Percentiles rank a stretch among this genome's conserved stretches.
Evolutionary conservation across 2,797 vertebrate species (phyloP).

Genomic region (Danio aesculapii): DNA sequence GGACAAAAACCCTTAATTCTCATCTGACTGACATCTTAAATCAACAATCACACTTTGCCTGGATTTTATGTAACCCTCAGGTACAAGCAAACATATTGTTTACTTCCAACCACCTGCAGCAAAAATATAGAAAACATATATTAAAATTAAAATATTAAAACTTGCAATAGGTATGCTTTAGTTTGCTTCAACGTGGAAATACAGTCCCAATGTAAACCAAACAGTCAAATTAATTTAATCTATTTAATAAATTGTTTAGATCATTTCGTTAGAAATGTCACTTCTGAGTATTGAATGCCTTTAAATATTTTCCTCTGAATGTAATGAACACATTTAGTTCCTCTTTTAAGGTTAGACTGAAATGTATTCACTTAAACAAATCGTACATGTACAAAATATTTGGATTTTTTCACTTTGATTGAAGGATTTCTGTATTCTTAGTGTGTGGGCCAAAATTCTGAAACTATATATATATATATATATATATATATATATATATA

Average conservation of each 20-base stretch:
- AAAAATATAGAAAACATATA: not conserved
- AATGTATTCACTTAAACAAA: not conserved
- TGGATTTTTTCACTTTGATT: no score
- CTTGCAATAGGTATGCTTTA: not conserved
- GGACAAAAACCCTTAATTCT: not conserved
- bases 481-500: no score
- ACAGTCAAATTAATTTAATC: not conserved
- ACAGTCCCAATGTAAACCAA: not conserved
- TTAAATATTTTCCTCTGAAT: not conserved
- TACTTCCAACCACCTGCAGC: not conserved
- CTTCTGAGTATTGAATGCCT: not conserved
- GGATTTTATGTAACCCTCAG: slow-evolving; percentile 10
- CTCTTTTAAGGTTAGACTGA: not conserved
- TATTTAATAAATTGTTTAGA: no score
- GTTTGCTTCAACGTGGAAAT: not conserved
- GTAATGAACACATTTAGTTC: not conserved
- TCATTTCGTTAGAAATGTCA: not conserved
- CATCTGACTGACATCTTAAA: not conserved
- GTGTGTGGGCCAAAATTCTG: not conserved
- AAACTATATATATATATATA: not conserved
- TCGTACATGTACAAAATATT: not conserved
- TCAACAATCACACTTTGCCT: not conserved
- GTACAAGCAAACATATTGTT: not conserved
- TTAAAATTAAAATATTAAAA: not conserved
- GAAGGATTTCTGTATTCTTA: not conserved